phyloP scores from a whole-genome alignment of 1,140 invertebrate genomes.

The Brachionus plicatilis region DNA sequence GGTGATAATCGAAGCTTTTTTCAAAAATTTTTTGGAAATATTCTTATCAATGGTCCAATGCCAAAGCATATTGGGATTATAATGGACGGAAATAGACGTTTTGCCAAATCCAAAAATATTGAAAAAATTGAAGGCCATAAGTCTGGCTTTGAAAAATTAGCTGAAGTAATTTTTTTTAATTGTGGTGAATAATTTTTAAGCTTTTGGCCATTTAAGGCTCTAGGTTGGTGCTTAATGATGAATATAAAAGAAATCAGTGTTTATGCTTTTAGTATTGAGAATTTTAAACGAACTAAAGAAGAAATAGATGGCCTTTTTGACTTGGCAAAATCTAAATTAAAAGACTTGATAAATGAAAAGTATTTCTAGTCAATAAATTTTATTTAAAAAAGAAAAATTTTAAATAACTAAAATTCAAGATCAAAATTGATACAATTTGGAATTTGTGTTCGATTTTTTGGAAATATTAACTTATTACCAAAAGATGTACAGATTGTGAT shows the following conservation, averaged over 20 bases:
- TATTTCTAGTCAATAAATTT: constrained; percentile 37
- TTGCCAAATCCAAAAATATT: constrained; percentile 74
- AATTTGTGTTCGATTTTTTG: constrained; percentile 79
- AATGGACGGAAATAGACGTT: constrained; percentile 97
- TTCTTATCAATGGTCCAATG: constrained; percentile 62
- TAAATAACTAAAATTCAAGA: constrained; percentile 45
- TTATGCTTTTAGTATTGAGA: constrained; percentile 98
- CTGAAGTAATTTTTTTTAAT: constrained; percentile 61
- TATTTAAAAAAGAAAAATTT: background rate
- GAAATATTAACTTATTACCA: constrained; percentile 75
- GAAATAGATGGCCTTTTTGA: constrained; percentile 86
- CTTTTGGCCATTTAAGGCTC: background rate
- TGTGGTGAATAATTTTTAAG: background rate
- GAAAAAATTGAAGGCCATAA: constrained; percentile 75
- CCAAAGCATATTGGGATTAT: constrained; percentile 91
- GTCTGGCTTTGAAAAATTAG: constrained; percentile 87
- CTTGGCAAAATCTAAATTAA: constrained; percentile 76
- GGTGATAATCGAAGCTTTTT: background rate
- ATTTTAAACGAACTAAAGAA: constrained; percentile 85
- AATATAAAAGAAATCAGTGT: constrained; percentile 83
- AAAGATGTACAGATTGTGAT: constrained; percentile 70
- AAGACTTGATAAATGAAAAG: constrained; percentile 73
- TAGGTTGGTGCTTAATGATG: constrained; percentile 73
- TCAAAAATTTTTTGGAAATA: background rate
- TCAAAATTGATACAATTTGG: constrained; percentile 75